Conservation (phyloP, 2,888 invertebrate species). For the Rhagophthalmus giganteus region DNA sequence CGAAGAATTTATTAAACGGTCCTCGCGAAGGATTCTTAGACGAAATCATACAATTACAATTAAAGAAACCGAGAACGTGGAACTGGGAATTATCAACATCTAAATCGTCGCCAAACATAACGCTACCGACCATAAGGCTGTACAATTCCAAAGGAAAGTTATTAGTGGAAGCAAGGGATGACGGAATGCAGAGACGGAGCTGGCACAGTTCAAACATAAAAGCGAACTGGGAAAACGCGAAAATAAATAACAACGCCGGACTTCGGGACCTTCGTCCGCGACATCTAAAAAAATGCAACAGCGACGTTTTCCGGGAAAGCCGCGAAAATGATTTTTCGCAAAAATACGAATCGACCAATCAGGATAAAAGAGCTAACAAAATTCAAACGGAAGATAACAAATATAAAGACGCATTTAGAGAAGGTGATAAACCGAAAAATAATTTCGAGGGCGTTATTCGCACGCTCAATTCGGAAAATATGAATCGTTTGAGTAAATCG, state of each 20-base stretch:
- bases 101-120: constrained; percentile 63
- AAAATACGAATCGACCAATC: constrained; percentile 13
- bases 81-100: constrained; percentile 68
- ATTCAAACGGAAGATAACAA: constrained; percentile 8
- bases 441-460: constrained; percentile 9
- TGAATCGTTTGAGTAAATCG: constrained; percentile 35
- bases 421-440: constrained; percentile 10
- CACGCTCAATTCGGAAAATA: constrained; percentile 1
- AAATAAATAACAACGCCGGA: constrained; percentile 15
- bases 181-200: constrained; percentile 55
- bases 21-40: constrained; percentile 32
- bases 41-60: constrained; percentile 64
- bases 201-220: constrained; percentile 44
- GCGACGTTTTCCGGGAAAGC: constrained; percentile 15
- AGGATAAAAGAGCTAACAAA: constrained; percentile 3
- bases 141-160: constrained; percentile 66
- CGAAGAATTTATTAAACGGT: constrained; percentile 1
- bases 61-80: constrained; percentile 64
- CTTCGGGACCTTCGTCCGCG: constrained; percentile 6
- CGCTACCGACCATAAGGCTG: constrained; percentile 65
- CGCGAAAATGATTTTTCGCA: constrained; percentile 12
- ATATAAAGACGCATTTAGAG: constrained; percentile 7
- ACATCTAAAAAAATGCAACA: constrained; percentile 20
- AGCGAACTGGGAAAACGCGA: constrained; percentile 6
- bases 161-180: constrained; percentile 64